Evolutionary conservation across 2,113 vertebrate species (phyloP).

Genomic region (Mustela lutreola): DNA sequence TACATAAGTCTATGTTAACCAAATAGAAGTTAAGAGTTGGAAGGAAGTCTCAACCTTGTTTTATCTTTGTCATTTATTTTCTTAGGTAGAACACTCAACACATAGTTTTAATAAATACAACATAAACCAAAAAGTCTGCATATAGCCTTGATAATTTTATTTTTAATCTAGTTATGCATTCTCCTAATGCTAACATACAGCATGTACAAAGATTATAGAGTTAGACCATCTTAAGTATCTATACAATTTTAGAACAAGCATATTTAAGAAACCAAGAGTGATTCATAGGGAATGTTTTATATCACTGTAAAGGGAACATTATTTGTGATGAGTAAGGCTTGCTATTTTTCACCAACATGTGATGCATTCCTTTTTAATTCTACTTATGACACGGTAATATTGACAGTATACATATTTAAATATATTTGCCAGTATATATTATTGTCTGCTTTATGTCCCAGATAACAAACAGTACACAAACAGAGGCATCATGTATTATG

Average conservation of each 20-base stretch:
- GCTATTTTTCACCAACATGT: slow-evolving; percentile 20
- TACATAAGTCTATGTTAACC: background rate
- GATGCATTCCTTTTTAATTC: background rate
- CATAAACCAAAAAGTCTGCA: slow-evolving; percentile 1
- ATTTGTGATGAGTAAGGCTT: background rate
- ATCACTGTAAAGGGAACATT: background rate
- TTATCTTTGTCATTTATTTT: slow-evolving; percentile 43
- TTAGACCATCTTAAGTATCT: background rate
- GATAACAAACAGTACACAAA: background rate
- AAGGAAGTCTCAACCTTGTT: background rate
- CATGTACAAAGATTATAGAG: background rate
- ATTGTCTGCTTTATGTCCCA: background rate
- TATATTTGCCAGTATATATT: background rate
- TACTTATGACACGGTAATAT: background rate
- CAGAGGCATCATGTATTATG: background rate
- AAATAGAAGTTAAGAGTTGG: background rate
- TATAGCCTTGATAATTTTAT: background rate
- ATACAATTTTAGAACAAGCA: background rate
- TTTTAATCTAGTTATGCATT: slow-evolving; percentile 26
- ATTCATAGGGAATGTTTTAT: background rate
- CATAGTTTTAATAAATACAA: background rate
- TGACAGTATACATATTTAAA: background rate
- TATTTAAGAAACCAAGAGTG: background rate
- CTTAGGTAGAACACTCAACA: slow-evolving; percentile 34
- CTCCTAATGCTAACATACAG: background rate